These are phyloP conservation scores for Gobio occitaniae DNA, from an alignment of 2,797 vertebrate genomes.

Conservation along the genomic window DNA sequence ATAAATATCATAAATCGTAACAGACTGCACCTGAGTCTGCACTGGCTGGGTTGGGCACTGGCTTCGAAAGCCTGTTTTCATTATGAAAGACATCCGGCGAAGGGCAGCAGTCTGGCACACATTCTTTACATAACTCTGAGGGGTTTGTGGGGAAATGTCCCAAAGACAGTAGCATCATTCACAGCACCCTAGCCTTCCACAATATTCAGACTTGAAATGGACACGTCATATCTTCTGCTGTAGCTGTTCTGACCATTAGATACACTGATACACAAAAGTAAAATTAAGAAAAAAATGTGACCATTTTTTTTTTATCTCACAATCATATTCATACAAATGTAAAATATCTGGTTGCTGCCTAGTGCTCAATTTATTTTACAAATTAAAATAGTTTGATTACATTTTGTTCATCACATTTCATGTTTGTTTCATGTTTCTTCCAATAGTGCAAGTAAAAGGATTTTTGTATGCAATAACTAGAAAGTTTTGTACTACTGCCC, in stretches of 20 bases:
- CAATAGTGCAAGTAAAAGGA: not conserved
- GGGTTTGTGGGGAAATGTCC: slow-evolving; percentile 66
- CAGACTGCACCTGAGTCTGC: slow-evolving; percentile 52
- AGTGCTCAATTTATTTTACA: not conserved
- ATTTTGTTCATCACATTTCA: not conserved
- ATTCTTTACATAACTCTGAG: slow-evolving; percentile 69
- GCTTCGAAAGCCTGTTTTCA: slow-evolving; percentile 47
- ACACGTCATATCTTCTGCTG: not conserved
- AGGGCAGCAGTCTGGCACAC: slow-evolving; percentile 51
- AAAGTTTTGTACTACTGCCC: slow-evolving; percentile 41
- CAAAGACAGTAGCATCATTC: slow-evolving; percentile 69
- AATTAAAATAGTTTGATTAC: not conserved
- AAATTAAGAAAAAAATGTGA: not conserved
- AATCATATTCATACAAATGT: not conserved
- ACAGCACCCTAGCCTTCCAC: slow-evolving; percentile 51
- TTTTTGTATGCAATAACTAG: not conserved
- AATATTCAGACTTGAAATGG: slow-evolving; percentile 1
- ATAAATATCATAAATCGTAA: not conserved
- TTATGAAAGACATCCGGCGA: slow-evolving; percentile 52
- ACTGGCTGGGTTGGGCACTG: slow-evolving; percentile 19
- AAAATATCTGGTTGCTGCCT: not conserved
- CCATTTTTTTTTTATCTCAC: not conserved
- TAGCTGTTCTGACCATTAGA: not conserved
- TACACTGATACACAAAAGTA: not conserved
- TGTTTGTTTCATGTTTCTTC: not conserved